phyloP scores from a whole-genome alignment of 1,140 invertebrate species.

The Neodiprion fabricii region DNA sequence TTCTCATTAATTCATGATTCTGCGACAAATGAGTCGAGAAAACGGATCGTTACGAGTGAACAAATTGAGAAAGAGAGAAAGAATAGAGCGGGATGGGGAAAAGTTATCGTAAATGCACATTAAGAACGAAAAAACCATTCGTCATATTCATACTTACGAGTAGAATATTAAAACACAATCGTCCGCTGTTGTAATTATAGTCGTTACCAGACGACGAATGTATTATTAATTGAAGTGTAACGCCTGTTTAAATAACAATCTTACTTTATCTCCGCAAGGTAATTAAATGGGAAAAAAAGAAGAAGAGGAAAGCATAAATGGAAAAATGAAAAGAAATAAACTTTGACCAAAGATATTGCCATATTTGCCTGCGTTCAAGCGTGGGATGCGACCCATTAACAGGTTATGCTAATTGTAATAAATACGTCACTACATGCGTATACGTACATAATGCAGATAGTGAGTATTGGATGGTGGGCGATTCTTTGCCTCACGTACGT shows the following conservation, averaged over 20 bases:
- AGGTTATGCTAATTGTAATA: slow-evolving; percentile 10
- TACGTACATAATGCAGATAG: background rate
- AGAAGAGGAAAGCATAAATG: no score
- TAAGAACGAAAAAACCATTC: no score
- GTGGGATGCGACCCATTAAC: slow-evolving; percentile 14
- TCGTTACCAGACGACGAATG: no score
- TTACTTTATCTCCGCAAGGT: background rate
- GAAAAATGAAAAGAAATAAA: background rate
- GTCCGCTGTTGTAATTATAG: no score
- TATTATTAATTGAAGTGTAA: background rate
- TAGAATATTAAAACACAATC: no score
- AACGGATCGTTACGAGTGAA: no score
- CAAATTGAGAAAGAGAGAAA: no score
- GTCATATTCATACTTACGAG: no score
- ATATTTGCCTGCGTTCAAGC: background rate
- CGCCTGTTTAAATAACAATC: background rate
- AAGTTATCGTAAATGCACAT: no score
- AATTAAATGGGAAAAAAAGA: background rate
- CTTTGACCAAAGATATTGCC: slow-evolving; percentile 9
- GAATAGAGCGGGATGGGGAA: no score
- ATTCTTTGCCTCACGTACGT: background rate
- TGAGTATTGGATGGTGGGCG: background rate
- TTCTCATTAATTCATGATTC: no score
- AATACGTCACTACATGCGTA: slow-evolving; percentile 2
- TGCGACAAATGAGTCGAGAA: no score